A percentile compares a stretch with the other conserved stretches of the same genome.
These are phyloP conservation scores for Chloebia gouldiae DNA, from an alignment of 2,113 vertebrate species.

Conservation along the genomic window DNA sequence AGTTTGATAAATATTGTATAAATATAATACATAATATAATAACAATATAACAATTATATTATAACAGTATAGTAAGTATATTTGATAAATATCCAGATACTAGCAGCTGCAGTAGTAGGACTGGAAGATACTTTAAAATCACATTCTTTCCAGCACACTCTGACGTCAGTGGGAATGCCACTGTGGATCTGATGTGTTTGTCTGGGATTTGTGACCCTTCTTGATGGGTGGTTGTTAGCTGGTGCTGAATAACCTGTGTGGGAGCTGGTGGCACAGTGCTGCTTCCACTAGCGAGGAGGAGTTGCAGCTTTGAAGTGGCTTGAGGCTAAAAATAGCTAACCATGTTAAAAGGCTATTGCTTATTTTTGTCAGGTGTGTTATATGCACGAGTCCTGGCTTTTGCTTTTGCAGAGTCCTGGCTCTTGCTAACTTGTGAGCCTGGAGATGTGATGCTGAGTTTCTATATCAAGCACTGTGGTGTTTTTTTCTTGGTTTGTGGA, in stretches of 20 bases:
- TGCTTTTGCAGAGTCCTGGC: neutral
- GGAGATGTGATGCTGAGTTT: neutral
- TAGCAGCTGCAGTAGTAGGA: neutral
- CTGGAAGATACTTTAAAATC: neutral
- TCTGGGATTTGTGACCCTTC: neutral
- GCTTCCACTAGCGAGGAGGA: neutral
- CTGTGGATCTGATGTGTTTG: neutral
- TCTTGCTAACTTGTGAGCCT: neutral
- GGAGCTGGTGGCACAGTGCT: neutral
- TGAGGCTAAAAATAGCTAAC: neutral
- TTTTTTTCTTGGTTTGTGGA: neutral
- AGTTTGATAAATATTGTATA: neutral
- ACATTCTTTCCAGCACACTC: neutral
- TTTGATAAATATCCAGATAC: neutral
- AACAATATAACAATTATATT: neutral
- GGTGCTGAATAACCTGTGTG: neutral
- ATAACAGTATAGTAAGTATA: neutral
- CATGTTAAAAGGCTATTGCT: neutral
- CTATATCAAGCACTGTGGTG: neutral
- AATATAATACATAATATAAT: neutral
- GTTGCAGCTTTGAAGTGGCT: neutral
- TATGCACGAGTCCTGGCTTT: neutral
- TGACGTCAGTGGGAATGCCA: neutral
- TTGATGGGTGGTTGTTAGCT: fast-evolving
- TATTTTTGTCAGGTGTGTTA: neutral